A percentile compares a stretch with the other conserved stretches of the same genome.
These are phyloP conservation scores for Galago senegalensis DNA, from an alignment of 2,797 vertebrate species.

Conservation along the genomic window DNA sequence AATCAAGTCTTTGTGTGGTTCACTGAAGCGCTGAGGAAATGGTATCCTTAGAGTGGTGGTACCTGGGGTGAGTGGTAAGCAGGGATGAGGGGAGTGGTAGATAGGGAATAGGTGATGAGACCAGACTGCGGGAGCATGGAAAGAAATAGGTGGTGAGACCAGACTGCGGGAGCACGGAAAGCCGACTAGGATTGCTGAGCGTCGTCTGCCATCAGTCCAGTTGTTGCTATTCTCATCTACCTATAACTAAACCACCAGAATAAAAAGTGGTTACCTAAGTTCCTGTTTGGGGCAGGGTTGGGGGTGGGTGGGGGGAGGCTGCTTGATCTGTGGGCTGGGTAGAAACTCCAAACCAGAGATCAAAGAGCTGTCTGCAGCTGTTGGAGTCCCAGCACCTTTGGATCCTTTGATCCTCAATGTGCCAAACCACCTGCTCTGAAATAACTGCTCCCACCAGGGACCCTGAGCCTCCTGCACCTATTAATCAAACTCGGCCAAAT, in stretches of 20 bases:
- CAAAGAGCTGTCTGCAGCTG: slow-evolving; percentile 66
- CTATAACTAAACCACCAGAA: not conserved
- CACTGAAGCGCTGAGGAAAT: not conserved
- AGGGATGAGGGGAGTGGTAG: not conserved
- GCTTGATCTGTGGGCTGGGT: slow-evolving; percentile 1
- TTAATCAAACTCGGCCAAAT: slow-evolving; percentile 51
- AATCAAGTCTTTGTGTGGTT: not conserved
- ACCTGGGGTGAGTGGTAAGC: not conserved
- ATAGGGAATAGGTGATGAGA: not conserved
- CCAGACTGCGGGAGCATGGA: not conserved
- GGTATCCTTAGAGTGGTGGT: not conserved
- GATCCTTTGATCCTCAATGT: slow-evolving; percentile 68
- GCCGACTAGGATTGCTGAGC: not conserved
- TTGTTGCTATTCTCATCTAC: not conserved
- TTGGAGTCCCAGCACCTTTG: not conserved
- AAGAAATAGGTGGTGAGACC: not conserved
- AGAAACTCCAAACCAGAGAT: slow-evolving; percentile 49
- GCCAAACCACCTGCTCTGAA: slow-evolving; percentile 66
- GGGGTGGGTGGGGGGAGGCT: not conserved
- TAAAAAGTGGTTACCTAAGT: not conserved
- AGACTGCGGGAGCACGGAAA: not conserved
- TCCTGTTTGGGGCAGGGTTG: not conserved
- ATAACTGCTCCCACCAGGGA: slow-evolving; percentile 43
- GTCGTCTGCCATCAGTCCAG: not conserved
- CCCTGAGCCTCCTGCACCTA: not conserved